Base-by-base conservation (phyloP, 2,113 vertebrate genomes). In the Alaudala cheleensis region DNA sequence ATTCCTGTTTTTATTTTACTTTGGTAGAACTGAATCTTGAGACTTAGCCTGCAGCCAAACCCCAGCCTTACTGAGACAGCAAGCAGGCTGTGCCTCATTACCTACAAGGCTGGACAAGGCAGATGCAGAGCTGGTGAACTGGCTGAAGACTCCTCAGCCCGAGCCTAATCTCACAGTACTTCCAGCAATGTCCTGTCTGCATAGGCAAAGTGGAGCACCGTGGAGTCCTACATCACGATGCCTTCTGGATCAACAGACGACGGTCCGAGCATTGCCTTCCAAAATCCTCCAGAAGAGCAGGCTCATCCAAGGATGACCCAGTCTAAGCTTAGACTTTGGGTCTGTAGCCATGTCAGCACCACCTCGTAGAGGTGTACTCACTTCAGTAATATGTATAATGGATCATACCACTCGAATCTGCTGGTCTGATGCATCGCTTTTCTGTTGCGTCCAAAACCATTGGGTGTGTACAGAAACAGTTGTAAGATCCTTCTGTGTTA, bases 401-500 rank as follows among this genome's bases (percentile, higher is more conserved):
- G 81, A 60, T 94, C 98, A 92, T 98, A 99, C 99, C 99, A 33
- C 98, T 97, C 7, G 97, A 94, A 26, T 98, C 98, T 39, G 98
- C 92, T 49, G 97, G 95, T 57, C 96, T 97, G 86, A 98, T 93
- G 78, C 99, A 99, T 91, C 93, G 94, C 80, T 98, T 98, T 82
- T 96, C 98, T 73, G 94, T 96, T 51, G 97, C 60, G 90, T 99
- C 98, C 95, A 99, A 79, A 94, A 99, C 96, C 98, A 99, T 97
- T 16, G 99, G 99, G 33, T 98, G 98, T 39, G 98, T 98, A 86
- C 99, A 99, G 97, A 99, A 99, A 97, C 99, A 99, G 97, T 98
- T 98, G 92, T 98, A 99, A 42, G 99, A 99, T 51, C 99, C 99
- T 44, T 98, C 98, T 20, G 98, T 99, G 96, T 99, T 99, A 88